These are phyloP conservation scores for Hippopotamyrus pictus DNA, from an alignment of 2,797 vertebrate species.

Conservation along the genomic window DNA sequence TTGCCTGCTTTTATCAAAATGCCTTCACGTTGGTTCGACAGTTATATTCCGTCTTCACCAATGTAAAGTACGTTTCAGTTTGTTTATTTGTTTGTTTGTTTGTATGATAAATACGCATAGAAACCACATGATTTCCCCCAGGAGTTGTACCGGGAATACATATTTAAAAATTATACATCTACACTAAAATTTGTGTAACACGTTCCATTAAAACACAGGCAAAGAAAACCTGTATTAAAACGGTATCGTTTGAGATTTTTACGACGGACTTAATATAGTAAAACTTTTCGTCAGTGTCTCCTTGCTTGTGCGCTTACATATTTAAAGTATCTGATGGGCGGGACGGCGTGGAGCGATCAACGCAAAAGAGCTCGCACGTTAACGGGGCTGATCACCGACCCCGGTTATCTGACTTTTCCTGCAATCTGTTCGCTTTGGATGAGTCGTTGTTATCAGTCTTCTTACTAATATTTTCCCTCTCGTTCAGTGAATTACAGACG, in stretches of 20 bases:
- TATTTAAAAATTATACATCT: background rate
- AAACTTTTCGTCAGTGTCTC: background rate
- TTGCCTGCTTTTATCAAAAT: background rate
- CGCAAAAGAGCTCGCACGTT: background rate
- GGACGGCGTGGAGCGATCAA: background rate
- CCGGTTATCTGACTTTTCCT: background rate
- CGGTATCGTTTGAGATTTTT: background rate
- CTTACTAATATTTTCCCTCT: background rate
- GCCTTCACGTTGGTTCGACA: background rate
- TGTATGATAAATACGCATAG: background rate
- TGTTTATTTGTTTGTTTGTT: background rate
- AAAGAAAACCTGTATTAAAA: background rate
- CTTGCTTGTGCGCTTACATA: background rate
- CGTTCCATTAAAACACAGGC: background rate
- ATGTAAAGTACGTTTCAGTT: background rate
- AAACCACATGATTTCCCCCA: background rate
- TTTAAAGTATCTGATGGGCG: background rate
- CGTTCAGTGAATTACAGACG: no score
- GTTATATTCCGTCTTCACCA: background rate
- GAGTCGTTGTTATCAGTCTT: background rate
- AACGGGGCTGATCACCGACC: background rate
- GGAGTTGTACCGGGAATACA: background rate
- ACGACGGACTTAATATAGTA: background rate
- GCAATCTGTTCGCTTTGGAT: background rate
- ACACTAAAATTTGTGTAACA: background rate